Evolutionary conservation across 1,140 invertebrate species (phyloP), one percentile per base, ranked within the genome.

Genomic region (Ceratina calcarata): DNA sequence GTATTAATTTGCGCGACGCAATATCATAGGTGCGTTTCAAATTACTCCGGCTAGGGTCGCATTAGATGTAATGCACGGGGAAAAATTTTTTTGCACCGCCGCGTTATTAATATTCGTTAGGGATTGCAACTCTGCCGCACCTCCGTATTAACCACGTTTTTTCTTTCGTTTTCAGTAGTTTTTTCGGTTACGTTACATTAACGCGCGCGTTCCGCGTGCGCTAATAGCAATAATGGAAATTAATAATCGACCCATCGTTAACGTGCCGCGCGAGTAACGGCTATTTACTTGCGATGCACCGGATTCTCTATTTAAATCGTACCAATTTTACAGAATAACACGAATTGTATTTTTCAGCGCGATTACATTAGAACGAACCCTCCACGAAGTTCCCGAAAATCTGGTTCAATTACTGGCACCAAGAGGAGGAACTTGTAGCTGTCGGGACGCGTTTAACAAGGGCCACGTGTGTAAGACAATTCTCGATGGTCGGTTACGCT

Each of bases 101-200:
- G 90, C 85, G 88, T 91, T 93, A 93, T 93, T 92, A 92, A 92
- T 92, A 91, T 91, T 89, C 85, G 89, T 89, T 78, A 64, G 75
- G 84, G 87, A 45, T 78, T 66, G 84, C 62, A n/a, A 18, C 37
- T 65, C 22, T 22, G 53, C 81, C 57, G 18, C 67, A 20, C 60
- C 61, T n/a, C 37, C 45, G 10, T 78, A 73, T 78, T 78, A 72
- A 65, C 61, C 61, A n/a, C 18, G 6, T 57, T 57, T 69, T 69
- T 69, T 69, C 20, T 16, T 18, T 20, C 8, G 18, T 4, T 18
- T 55, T 53, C 4, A 6, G 15, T 15, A 45, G 37, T 37, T 49
- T 49, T 66, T 66, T 49, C n/a, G 16, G 69, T 79, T 77, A 70
- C 64, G 61, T 78, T 64, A 15, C 65, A 74, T 78, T 67, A 74